Percentiles rank a stretch among this genome's conserved stretches.
Conservation (phyloP, 2,113 vertebrate species). For the Andinoacara biseriatus region DNA sequence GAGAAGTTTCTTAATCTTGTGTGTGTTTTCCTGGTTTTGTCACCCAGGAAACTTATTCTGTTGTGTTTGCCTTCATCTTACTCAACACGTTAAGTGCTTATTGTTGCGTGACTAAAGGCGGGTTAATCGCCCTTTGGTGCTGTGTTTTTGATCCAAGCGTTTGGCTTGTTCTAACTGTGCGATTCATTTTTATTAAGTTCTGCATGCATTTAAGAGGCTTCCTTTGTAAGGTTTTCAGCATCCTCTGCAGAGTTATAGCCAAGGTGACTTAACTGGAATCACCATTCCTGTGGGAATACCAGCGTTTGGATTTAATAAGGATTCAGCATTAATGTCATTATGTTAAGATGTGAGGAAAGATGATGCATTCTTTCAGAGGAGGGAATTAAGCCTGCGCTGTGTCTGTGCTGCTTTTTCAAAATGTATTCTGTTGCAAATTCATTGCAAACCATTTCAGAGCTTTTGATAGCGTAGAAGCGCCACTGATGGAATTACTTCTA, state of each 20-base stretch:
- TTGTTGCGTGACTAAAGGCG: conserved; percentile 46
- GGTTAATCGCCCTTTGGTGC: conserved; percentile 41
- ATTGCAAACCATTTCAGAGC: conserved; percentile 18
- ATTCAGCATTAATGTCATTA: conserved; percentile 12
- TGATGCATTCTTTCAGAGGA: conserved; percentile 11
- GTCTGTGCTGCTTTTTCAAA: not conserved
- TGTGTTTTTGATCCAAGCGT: conserved; percentile 34
- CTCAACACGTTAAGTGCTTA: conserved; percentile 24
- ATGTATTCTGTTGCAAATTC: conserved; percentile 34
- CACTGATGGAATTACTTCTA: conserved; percentile 41
- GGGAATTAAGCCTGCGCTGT: not conserved
- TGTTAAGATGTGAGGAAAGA: conserved; percentile 15
- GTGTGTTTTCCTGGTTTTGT: conserved; percentile 3
- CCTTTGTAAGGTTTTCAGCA: not conserved
- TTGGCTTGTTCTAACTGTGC: conserved; percentile 32
- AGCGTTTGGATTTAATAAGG: conserved; percentile 9
- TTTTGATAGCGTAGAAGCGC: conserved; percentile 25
- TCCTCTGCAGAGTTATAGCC: conserved; percentile 9
- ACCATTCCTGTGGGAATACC: conserved; percentile 9
- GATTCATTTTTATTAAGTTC: conserved; percentile 56
- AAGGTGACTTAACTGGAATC: conserved; percentile 38
- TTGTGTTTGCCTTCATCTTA: conserved; percentile 6
- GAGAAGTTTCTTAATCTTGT: not conserved
- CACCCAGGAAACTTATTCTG: not conserved
- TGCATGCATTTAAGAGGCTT: conserved; percentile 54